These are phyloP conservation scores for Dicrurus megarhynchus DNA, from an alignment of 2,113 vertebrate species.

Conservation along the genomic window DNA sequence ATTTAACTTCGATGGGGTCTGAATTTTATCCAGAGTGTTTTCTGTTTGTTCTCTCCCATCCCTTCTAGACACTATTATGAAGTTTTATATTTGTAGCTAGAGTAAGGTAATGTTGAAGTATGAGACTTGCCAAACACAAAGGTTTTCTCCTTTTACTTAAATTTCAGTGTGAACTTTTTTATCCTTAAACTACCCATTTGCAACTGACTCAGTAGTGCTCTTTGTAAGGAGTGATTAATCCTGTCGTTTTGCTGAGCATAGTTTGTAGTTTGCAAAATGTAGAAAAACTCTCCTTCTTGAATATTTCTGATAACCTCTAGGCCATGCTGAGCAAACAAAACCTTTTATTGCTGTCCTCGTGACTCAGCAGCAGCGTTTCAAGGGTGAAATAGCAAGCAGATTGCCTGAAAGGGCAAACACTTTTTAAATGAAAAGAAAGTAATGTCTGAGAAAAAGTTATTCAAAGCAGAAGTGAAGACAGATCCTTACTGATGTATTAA, in stretches of 20 bases:
- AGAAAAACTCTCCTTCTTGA: constrained; percentile 28
- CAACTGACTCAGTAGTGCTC: not conserved
- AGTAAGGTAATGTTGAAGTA: not conserved
- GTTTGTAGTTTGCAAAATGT: not conserved
- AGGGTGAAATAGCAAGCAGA: constrained; percentile 17
- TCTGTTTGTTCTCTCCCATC: not conserved
- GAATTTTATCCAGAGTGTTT: not conserved
- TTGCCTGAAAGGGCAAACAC: not conserved
- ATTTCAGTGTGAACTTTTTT: not conserved
- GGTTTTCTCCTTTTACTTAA: not conserved
- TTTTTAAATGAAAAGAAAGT: not conserved
- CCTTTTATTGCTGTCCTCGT: constrained; percentile 30
- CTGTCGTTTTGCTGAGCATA: not conserved
- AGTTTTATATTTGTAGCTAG: not conserved
- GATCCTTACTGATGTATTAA: not conserved
- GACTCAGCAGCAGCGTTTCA: constrained; percentile 52
- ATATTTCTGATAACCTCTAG: constrained; percentile 52
- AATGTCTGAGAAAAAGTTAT: not conserved
- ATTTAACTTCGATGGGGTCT: not conserved
- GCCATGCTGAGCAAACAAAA: constrained; percentile 57
- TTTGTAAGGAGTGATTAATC: constrained; percentile 30
- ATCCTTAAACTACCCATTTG: not conserved
- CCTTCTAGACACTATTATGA: not conserved
- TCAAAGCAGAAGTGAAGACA: not conserved
- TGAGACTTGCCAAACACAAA: not conserved